Base-by-base conservation (phyloP, 2,888 invertebrate genomes). In the Acronicta leporina region DNA sequence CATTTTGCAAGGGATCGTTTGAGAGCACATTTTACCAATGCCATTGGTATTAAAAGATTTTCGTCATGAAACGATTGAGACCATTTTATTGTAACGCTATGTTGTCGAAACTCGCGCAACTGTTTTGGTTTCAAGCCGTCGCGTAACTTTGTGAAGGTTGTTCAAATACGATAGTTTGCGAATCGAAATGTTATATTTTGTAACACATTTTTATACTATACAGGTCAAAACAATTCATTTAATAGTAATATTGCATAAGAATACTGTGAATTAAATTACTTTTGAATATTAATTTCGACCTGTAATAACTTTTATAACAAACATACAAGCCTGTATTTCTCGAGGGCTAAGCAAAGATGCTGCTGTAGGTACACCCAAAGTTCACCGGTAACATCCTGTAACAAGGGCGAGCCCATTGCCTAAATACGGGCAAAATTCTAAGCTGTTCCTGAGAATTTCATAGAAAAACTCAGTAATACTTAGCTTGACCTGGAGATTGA, bases 71-170 rank as follows among this genome's bases (percentile, higher is more conserved):
- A 54, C 53, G 58, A 55, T 63, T 42, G 47, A 64, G 67, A 58
- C 51, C 40, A 20, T 46, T 51, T 61, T 48, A 43, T 53, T 56
- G 62, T 63, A 53, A 52, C 4, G 20, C 20, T 20, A 20, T 54
- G 30, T 66, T 75, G 55, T 65, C 63, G 75, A 58, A 75, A 75
- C 38, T n/a, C 2, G 38, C 13, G 35, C 7, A 38, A 38, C 61
- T 46, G 16, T 63, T 65, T 65, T 38, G 16, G 56, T 52, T 60
- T 73, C 56, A 16, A 54, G 25, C 48, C 68, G 68, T 63, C 51
- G 58, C 60, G 44, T 56, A 55, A 63, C 61, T 33, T 75, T 47
- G 43, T 30, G 66, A 75, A 75, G 75, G 75, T 33, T 63, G 38
- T 47, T 48, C 30, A 16, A 33, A 9, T 47, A 59, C 43, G 42